Base-by-base conservation (phyloP, 2,113 vertebrate species). In the Prochilodus magdalenae region DNA sequence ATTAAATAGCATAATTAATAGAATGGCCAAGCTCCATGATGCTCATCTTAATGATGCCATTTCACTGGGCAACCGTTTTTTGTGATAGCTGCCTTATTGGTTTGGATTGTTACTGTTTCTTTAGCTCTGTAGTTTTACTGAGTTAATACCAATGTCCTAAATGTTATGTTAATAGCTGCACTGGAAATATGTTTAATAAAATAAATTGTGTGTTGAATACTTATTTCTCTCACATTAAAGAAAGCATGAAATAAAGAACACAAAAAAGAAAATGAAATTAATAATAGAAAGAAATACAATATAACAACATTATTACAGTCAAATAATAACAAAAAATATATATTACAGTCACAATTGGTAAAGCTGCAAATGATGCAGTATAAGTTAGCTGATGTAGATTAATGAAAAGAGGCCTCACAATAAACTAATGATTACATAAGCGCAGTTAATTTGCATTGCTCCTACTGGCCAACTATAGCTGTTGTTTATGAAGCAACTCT, bases 401-500 rank as follows among this genome's bases (percentile, higher is more conserved):
- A 60, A 60, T 22, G 26, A 62, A 62, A 30, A 30, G 16, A 69
- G 63, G 63, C 67, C n/a, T 59, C 57, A 59, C 6, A 59, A 79
- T 59, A 29, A 29, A 71, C 16, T 49, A 44, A 59, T 55, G 30
- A 71, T 36, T 70, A 79, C 49, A 57, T 70, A 79, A 66, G 27
- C 27, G n/a, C 6, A 7, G n/a, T 69, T 69, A 40, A 36, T 69
- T 33, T 22, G 33, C 77, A 79, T 66, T 15, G 53, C 12, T 27
- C 24, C 12, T 71, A 49, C 16, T 79, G 67, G 36, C 36, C 36
- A 36, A 36, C 36, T 36, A 36, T 36, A 36, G 36, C 36, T 4
- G 3, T 27, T 79, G 14, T 71, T 79, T 47, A n/a, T 71, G 40
- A 60, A 71, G 53, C 77, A 79, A 55, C 51, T 47, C 59, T 47